phyloP scores from a whole-genome alignment of 2,888 invertebrate species.

The Euzetes globulus region DNA sequence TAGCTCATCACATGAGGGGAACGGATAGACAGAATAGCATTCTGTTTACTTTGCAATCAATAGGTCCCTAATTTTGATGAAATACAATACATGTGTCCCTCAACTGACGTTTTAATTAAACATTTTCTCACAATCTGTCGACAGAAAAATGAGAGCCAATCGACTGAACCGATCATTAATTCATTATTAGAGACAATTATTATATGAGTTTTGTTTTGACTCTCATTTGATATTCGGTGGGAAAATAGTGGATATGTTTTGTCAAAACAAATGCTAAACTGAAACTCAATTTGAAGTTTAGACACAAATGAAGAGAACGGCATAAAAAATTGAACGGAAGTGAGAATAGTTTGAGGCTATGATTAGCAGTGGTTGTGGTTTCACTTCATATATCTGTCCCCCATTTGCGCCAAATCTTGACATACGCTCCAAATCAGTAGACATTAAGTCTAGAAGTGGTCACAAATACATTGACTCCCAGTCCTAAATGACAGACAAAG shows the following conservation, averaged over 20 bases:
- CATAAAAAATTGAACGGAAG: neutral
- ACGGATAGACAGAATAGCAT: neutral
- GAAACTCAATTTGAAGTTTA: neutral
- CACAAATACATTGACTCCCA: neutral
- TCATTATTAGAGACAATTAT: no score
- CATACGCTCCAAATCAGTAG: neutral
- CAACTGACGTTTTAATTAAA: no score
- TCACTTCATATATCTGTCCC: neutral
- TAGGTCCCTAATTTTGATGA: no score
- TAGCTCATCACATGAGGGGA: neutral
- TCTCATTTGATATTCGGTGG: neutral
- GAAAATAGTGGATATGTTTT: neutral
- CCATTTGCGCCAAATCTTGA: neutral
- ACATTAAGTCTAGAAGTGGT: neutral
- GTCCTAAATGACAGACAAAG: no score
- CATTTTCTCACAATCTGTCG: no score
- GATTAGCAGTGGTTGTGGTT: neutral
- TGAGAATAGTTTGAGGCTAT: conserved; percentile 9
- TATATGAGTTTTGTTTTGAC: neutral
- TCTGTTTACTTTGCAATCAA: no score
- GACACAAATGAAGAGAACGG: neutral
- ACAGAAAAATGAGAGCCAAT: no score
- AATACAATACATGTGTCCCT: no score
- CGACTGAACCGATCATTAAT: no score
- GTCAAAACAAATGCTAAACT: neutral